phyloP scores from a whole-genome alignment of 2,797 vertebrate species.

The Enteromius afrohamiltoni region DNA sequence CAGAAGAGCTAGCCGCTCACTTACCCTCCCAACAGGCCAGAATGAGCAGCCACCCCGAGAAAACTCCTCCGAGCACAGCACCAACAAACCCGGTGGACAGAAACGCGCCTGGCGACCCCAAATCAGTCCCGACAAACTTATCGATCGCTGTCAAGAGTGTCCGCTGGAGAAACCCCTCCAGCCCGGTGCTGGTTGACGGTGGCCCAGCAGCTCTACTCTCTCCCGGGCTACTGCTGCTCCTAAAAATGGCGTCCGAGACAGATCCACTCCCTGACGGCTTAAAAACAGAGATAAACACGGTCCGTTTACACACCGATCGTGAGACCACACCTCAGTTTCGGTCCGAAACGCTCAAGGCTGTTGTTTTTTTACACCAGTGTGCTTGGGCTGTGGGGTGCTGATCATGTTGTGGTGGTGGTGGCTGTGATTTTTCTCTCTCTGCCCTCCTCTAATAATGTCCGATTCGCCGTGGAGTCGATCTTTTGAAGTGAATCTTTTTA shows the following conservation, averaged over 20 bases:
- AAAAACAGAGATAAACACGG: constrained; percentile 62
- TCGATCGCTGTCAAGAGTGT: constrained; percentile 45
- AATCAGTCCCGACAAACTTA: constrained; percentile 49
- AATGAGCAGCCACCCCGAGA: constrained; percentile 58
- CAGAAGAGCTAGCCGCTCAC: constrained; percentile 68
- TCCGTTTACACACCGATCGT: constrained; percentile 55
- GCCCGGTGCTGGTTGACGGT: constrained; percentile 74
- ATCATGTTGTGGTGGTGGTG: constrained; percentile 52
- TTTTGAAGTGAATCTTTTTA: constrained; percentile 39
- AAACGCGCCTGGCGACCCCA: background rate
- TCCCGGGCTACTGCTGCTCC: constrained; percentile 70
- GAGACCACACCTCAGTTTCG: constrained; percentile 43
- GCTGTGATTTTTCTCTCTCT: constrained; percentile 46
- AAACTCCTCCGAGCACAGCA: constrained; percentile 69
- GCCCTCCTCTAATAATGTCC: constrained; percentile 33
- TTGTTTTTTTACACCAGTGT: constrained; percentile 13
- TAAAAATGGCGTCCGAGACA: constrained; percentile 82
- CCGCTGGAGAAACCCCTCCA: constrained; percentile 73
- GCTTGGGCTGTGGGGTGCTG: constrained; percentile 42
- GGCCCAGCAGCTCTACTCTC: constrained; percentile 72
- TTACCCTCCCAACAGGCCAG: constrained; percentile 81
- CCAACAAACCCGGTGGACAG: constrained; percentile 31
- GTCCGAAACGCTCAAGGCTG: background rate
- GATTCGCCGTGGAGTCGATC: constrained; percentile 37
- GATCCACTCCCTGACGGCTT: constrained; percentile 74